Evolutionary conservation across 2,113 vertebrate genomes (phyloP), one percentile per base, ranked within the genome.

Genomic region (Perca flavescens): DNA sequence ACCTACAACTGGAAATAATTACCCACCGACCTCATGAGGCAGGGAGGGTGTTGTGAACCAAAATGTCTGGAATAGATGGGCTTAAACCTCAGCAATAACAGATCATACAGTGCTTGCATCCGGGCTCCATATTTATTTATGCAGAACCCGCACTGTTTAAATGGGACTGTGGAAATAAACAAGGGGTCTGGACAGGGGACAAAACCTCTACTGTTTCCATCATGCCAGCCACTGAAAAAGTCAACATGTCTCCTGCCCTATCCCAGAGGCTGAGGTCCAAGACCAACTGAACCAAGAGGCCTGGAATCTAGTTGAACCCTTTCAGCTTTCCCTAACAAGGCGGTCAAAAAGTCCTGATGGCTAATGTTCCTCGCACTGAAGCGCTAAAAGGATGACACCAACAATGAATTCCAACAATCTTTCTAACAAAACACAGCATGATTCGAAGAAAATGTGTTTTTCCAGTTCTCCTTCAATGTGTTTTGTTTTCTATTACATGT

Each of bases 1-100:
- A 87, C 78, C 86, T 88, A 92, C 88, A 89, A 93, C 85, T 91
- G 93, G 91, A 93, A 93, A 91, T 87, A 85, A 93, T 93, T 93
- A 92, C 69, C 28, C 6, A 0, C 60, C 47, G 6, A 43, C 69
- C 86, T 69, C 61, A 63, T 40, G 14, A 84, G 53, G 40, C 64
- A 63, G 69, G 64, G 50, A 1, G 79, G 75, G 50, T 54, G 52
- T 83, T 84, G 75, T 62, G 56, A 67, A 81, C n/a, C 25, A 67
- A 75, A 71, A 79, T 2, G 17, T 72, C 74, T 88, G 64, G 60
- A 79, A 90, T 50, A 82, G 73, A 85, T 49, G n/a, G 65, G 74
- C 8, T 76, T 46, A 64, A 85, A 84, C 57, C 61, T 69, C 74
- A 68, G 76, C 61, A 86, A 61, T 54, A 85, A 88, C 50, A 83